Evolutionary conservation across 2,797 vertebrate species (phyloP), one percentile per base, ranked within the genome.

Genomic region (Oryzias dopingdopingensis): DNA sequence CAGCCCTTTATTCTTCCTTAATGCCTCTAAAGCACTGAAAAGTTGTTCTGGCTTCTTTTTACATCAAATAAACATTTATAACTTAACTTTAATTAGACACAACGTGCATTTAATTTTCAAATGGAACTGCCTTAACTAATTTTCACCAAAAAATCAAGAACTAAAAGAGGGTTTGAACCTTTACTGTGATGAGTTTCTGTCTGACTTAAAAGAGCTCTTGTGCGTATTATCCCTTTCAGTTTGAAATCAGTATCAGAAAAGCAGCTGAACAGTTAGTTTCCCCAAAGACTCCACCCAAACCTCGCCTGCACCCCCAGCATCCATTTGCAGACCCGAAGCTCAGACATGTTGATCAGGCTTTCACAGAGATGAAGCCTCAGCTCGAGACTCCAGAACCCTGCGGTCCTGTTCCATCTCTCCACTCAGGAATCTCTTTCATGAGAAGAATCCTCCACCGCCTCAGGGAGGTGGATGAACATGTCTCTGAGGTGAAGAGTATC

Each of bases 371-470:
- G 40, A 85, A 83, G 79, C 81, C 68, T 61, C 79, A 64, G 72
- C 77, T 82, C 79, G 91, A 91, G 88, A 89, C 73, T 52, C 76
- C 85, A 82, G 88, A 87, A 37, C 68, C 70, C 32, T 59, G 83
- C 4, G 81, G 90, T 52, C 72, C 80, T 61, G 65, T 91, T 56
- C 62, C 91, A 7, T 89, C 93, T 70, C 67, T 86, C 84, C 92
- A 84, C 76, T 91, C 94, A 20, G 92, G 94, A 59, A 86, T 94
- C 14, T 83, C 91, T 84, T 92, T 92, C 62, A 93, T 98, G 78
- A 91, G 92, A 16, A 94, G 96, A 84, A 91, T 98, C 80, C 93
- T 97, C 62, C 93, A 94, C 77, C 95, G 96, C 74, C 95, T 99
- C 80, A 95, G 93, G 87, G 92, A 94, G 77, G 93, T 98, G 88